phyloP scores from a whole-genome alignment of 2,113 vertebrate species.

The Varanus komodoensis region DNA sequence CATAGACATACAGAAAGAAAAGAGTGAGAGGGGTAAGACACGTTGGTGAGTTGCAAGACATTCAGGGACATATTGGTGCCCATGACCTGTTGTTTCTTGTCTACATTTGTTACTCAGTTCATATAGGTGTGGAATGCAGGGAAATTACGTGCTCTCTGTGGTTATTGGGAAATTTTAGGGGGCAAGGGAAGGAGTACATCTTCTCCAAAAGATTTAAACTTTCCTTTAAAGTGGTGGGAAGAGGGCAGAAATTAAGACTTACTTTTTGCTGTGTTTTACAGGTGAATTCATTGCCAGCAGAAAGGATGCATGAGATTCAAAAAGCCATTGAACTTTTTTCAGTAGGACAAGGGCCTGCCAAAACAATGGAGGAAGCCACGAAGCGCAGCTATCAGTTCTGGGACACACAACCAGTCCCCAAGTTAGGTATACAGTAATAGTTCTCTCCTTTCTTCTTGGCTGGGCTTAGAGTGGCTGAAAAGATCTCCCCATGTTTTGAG shows the following conservation, averaged over 20 bases:
- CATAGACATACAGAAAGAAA: too few species aligned
- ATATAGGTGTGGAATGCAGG: neutral
- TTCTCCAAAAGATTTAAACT: neutral
- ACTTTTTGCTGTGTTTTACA: conserved; percentile 63
- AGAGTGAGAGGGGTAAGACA: too few species aligned
- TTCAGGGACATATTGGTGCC: too few species aligned
- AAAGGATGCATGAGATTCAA: conserved; percentile 99
- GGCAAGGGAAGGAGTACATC: neutral
- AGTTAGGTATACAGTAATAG: conserved; percentile 84
- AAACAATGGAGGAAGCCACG: conserved; percentile 98
- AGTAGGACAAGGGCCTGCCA: conserved; percentile 95
- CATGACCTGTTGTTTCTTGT: neutral
- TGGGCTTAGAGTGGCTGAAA: neutral
- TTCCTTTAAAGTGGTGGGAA: neutral
- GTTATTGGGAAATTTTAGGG: neutral
- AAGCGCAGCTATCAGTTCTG: conserved; percentile 99
- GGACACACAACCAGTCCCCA: conserved; percentile 98
- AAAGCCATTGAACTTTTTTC: conserved; percentile 98
- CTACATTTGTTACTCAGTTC: neutral
- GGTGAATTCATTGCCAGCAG: conserved; percentile 95
- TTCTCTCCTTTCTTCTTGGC: neutral
- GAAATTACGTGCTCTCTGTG: neutral
- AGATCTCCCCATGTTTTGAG: neutral
- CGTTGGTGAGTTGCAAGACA: too few species aligned
- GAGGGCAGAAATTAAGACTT: neutral